Base-by-base conservation (phyloP, 2,113 vertebrate genomes). In the Oostethus manadensis region DNA sequence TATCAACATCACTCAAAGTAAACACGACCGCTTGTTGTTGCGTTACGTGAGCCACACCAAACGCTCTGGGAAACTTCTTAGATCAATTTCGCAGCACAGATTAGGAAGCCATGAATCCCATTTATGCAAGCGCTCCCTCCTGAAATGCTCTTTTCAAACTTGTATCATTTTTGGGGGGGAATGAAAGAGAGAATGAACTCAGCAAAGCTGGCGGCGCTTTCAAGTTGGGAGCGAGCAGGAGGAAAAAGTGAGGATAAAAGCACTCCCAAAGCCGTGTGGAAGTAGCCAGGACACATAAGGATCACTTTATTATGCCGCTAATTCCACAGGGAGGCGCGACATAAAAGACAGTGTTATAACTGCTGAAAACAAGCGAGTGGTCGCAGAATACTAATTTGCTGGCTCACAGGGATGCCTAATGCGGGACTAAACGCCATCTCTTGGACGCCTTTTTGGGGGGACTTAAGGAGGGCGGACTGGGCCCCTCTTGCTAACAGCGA, bases 31-130 rank as follows among this genome's bases (percentile, higher is more conserved):
- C 65, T 47, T 58, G 38, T 82, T 76, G 83, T 86, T 84, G 78
- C 79, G 74, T 89, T 90, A 88, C 87, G 84, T 88, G 87, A 90
- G 86, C 84, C 75, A 76, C 38, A 82, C 79, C 73, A 73, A 86
- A 82, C 75, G 86, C 87, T 88, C 82, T 89, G 89, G 87, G 86
- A 88, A 91, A 89, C 74, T 88, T 90, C 78, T 88, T 80, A 88
- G 90, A 90, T 90, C 84, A 86, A 88, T 90, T 90, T 90, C 85
- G 87, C 84, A 79, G 85, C 71, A 15, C 85, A 90, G 89, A 91
- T 91, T 90, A 90, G 87, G 88, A 87, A 84, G 87, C 88, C 82
- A 88, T 88, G 87, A 90, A 89, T 89, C 87, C 87, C 84, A 90
- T 91, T 91, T 89, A 88, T 86, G 85, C 81, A 84, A 83, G 84